Evolutionary conservation across 1,140 invertebrate genomes (phyloP), one percentile per base, ranked within the genome.

Genomic region (Microplitis demolitor): DNA sequence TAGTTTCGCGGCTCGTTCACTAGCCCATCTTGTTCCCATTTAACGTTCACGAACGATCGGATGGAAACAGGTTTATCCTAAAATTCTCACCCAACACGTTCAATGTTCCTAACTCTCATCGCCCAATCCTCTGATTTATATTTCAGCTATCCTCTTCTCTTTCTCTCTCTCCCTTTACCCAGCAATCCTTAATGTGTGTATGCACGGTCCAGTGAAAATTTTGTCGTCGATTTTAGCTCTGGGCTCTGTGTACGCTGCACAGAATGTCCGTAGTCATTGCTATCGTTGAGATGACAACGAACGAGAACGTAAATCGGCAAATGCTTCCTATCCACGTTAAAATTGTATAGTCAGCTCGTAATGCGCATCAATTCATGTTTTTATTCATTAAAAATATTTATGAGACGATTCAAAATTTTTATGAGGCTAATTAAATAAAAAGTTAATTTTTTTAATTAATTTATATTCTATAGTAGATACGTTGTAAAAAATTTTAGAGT

Each of bases 221-320:
- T n/a, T 0, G 64, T 5, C 24, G 33, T 51, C 50, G 39, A 16
- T 31, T 66, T 66, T 14, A 14, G 37, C 8, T 14, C n/a, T n/a
- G n/a, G n/a, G n/a, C n/a, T n/a, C 33, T 66, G 4, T 50, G 37
- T 16, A 8, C 51, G 9, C 66, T 4, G 4, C 54, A 56, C 34
- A 56, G 14, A 58, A 37, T 60, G 31, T 35, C 33, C 4, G 5
- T 51, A 60, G 62, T 39, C 50, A 56, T 60, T 39, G 54, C 39
- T 13, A 14, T n/a, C 13, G 9, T 31, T 37, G 60, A 62, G 60
- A 62, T 62, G 60, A 62, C 60, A 62, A 62, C 33, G 14, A 24
- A 24, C 58, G 16, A 69, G 24, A 58, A 70, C 72, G 60, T 69
- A 66, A 74, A 71, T 74, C 63, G 66, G 54, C 14, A 68, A 67